Base-by-base conservation (phyloP, 2,797 vertebrate species). In the Menidia menidia region DNA sequence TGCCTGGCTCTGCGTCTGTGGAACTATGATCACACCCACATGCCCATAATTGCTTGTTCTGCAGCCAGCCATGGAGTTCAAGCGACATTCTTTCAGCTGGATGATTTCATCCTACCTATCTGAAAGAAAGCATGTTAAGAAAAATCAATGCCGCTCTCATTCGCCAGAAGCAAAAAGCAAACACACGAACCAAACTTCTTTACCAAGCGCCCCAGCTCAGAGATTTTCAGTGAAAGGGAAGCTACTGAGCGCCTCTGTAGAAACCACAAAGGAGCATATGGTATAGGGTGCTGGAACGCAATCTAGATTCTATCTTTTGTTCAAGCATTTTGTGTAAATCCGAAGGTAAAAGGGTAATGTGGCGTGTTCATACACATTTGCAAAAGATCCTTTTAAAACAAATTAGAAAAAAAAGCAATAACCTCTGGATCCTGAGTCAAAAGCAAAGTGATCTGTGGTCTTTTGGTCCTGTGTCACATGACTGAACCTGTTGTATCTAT, bases 11-110 rank as follows among this genome's bases (percentile, higher is more conserved):
- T 61, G 1, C 67, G 54, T 72, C 70, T 67, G 11, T 51, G 25
- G 75, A 68, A 42, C 53, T 33, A 50, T 64, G 64, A 84, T 85
- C 82, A 71, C 66, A 65, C 62, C 77, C 80, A 80, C 74, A 67
- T 63, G 51, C 66, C 65, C 61, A 47, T 73, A 65, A 59, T 55
- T 64, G 55, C 64, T 81, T 81, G 68, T 84, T 63, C 67, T 45
- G 60, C 82, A 16, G 35, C 53, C 70, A 80, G 83, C 64, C 31
- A 64, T 30, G 19, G 56, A 73, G 70, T 58, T 74, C 70, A 79
- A 70, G 69, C 75, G 53, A 14, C 51, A 39, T 64, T 66, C 31
- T 57, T 66, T 65, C 61, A 58, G 41, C 72, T 45, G 57, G 60
- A 42, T 72, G 71, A 83, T 69, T 73, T 58, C 8, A 67, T 62